Percentiles rank a stretch among this genome's conserved stretches.
phyloP scores from a whole-genome alignment of 2,113 vertebrate species.

The Orycteropus afer region DNA sequence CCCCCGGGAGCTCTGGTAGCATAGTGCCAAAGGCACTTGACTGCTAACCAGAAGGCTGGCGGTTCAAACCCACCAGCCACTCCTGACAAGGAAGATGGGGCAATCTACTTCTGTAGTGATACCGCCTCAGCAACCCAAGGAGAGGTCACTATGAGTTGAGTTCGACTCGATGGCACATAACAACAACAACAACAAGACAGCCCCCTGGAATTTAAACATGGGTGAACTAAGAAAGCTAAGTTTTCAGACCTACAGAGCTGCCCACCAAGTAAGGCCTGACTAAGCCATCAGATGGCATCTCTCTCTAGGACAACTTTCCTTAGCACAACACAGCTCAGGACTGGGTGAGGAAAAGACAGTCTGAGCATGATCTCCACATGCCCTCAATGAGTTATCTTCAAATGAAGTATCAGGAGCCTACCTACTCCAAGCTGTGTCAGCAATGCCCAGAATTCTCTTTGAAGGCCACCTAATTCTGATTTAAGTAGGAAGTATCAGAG shows the following conservation, averaged over 20 bases:
- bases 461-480: constrained; percentile 33
- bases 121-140: too few relatives aligned
- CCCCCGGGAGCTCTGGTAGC: neutral
- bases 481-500: neutral
- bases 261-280: neutral
- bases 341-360: neutral
- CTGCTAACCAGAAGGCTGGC: too few relatives aligned
- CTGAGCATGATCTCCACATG: neutral
- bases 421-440: neutral
- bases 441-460: constrained; percentile 28
- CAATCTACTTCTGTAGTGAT: too few relatives aligned
- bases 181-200: too few relatives aligned
- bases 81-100: too few relatives aligned
- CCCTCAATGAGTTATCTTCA: constrained; percentile 6
- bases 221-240: neutral
- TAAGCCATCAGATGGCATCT: constrained; percentile 6
- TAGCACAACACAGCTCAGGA: neutral
- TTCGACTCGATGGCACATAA: too few relatives aligned
- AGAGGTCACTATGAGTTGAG: too few relatives aligned
- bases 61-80: too few relatives aligned
- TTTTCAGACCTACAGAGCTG: constrained; percentile 34
- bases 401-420: constrained; percentile 21
- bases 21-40: too few relatives aligned
- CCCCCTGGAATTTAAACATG: too few relatives aligned
- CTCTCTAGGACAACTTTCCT: neutral